Evolutionary conservation across 2,113 vertebrate species (phyloP), one percentile per base, ranked within the genome.

Genomic region (Myiozetetes cayanensis): DNA sequence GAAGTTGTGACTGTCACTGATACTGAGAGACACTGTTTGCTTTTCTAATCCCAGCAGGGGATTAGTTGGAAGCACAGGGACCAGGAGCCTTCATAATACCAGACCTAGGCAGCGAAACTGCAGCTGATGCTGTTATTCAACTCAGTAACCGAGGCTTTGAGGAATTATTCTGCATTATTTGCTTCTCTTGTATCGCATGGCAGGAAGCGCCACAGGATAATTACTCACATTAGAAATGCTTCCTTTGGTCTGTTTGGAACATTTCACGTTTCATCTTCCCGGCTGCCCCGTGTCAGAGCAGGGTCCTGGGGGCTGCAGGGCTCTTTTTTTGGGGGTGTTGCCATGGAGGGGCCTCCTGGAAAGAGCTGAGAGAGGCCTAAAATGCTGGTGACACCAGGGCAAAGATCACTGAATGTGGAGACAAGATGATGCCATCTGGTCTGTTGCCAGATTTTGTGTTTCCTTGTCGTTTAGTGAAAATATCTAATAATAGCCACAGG

Each of bases 91-190:
- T 61, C 89, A 88, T 89, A 84, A 92, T 81, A 52, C 46, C 4
- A 85, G 68, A 63, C 87, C 39, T 17, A 62, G 82, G 83, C 90
- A 93, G 58, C 0, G 1, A 91, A 92, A 81, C 81, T 92, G 89
- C 95, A 96, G 96, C 94, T 96, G 95, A 93, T 96, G 92, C 84
- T 90, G 86, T 92, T 96, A 94, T 96, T 95, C 93, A 96, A 76
- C 74, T 89, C 18, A 6, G 93, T 76, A 85, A 86, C 71, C 4
- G 78, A 89, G 87, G 71, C 94, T 94, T 95, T 97, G 96, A 94
- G 91, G 80, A 94, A 93, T 94, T 93, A 93, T 93, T 93, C 91
- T 94, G 88, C 78, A 87, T 94, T 94, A 89, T 93, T 97, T 96
- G 91, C 94, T 92, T 86, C 90, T 82, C 89, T 95, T 92, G 93